Evolutionary conservation across 2,113 vertebrate genomes (phyloP), one percentile per base, ranked within the genome.

Genomic region (Lycaon pictus): DNA sequence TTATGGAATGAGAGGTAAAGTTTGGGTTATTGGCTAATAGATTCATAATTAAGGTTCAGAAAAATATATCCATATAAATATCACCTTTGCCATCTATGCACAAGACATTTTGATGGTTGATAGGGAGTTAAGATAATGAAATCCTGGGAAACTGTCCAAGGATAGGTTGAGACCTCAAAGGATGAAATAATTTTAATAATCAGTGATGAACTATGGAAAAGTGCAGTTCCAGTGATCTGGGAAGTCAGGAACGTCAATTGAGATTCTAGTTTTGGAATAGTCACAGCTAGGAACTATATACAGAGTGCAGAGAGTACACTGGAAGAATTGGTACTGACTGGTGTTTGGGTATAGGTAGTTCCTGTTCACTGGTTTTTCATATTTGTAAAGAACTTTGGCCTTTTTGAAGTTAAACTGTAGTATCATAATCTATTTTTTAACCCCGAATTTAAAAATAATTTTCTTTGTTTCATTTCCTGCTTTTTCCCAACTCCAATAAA

Each of bases 321-420:
- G 5, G 11, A 72, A 5, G 5, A 82, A 87, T 27, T 25, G 67
- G 58, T 92, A n/a, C n/a, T 22, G 9, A n/a, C n/a, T 22, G 9
- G 5, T 13, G 6, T 71, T 86, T 29, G 35, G 0, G 12, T 43
- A 10, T 13, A 5, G 4, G 5, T 37, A 81, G 48, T 37, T 84
- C 91, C 51, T 77, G 27, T 58, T 93, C 37, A 94, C 9, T 37
- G 13, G 32, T 69, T 81, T 96, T 93, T 87, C 72, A 74, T 84
- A 88, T 0, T 25, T 20, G 1, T 67, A 63, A 88, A 84, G 65
- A 86, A 1, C 17, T 83, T 84, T 63, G 48, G 16, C 3, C 29
- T 56, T 37, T 90, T 80, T 37, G 2, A 8, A 10, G 10, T 88
- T 83, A 93, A 82, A 95, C 35, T 84, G 1, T 85, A 74, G 82